Evolutionary conservation across 1,140 invertebrate genomes (phyloP).

Genomic region (Heliconius hermathena): DNA sequence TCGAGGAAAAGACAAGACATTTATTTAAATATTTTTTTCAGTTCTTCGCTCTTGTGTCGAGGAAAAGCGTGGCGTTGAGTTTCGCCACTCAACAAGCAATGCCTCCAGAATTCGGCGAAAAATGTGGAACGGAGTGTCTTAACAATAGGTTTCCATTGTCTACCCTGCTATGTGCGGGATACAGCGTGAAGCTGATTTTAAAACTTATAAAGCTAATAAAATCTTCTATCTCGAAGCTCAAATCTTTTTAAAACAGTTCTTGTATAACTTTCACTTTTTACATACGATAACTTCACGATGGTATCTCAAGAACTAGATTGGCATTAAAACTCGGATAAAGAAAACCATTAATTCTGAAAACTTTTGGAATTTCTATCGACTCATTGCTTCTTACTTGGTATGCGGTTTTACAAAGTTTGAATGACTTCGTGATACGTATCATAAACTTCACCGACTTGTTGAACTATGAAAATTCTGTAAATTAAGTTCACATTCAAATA

Average conservation of each 20-base stretch:
- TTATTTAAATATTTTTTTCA: too few relatives aligned
- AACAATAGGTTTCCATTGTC: too few relatives aligned
- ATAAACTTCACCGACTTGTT: conserved; percentile 35
- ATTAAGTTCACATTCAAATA: conserved; percentile 15
- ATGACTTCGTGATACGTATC: conserved; percentile 39
- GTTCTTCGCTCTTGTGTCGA: too few relatives aligned
- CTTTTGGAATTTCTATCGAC: conserved; percentile 27
- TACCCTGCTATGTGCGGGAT: too few relatives aligned
- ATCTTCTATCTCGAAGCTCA: neutral
- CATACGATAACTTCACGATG: conserved; percentile 18
- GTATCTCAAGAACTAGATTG: conserved; percentile 28
- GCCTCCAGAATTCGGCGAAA: too few relatives aligned
- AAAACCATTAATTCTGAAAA: conserved; percentile 33
- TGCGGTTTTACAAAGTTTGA: conserved; percentile 43
- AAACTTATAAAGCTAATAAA: neutral
- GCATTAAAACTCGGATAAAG: conserved; percentile 32
- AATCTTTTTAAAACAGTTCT: conserved; percentile 6
- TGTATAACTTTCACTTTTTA: conserved; percentile 13
- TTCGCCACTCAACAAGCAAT: too few relatives aligned
- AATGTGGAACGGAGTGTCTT: too few relatives aligned
- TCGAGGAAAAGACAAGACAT: too few relatives aligned
- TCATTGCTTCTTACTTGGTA: conserved; percentile 30
- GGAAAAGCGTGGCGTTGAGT: too few relatives aligned
- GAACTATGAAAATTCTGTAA: conserved; percentile 27
- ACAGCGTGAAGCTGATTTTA: too few relatives aligned